These are phyloP conservation scores for Acrossocheilus wenchowensis DNA, from an alignment of 2,797 vertebrate species.

Conservation along the genomic window DNA sequence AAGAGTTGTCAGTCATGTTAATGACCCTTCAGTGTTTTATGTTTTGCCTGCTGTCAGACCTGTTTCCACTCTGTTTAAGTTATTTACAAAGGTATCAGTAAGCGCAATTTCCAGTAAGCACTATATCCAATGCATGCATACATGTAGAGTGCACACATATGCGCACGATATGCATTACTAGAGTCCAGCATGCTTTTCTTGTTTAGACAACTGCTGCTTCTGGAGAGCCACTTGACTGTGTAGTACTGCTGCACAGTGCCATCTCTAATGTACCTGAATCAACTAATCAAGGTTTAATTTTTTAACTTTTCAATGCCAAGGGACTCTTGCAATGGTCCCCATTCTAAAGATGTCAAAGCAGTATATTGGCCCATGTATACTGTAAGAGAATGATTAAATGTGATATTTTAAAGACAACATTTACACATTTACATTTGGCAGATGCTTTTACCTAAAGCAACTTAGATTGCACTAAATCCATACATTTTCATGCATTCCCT, in stretches of 20 bases:
- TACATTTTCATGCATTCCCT: neutral
- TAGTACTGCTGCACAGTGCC: neutral
- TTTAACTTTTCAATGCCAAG: no score
- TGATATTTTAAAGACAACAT: neutral
- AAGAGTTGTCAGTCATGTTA: neutral
- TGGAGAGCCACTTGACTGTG: neutral
- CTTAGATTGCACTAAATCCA: neutral
- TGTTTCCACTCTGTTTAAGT: neutral
- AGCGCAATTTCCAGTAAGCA: neutral
- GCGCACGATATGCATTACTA: neutral
- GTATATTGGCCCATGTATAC: neutral
- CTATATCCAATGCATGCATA: neutral
- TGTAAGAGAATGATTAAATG: neutral
- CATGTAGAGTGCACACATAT: neutral
- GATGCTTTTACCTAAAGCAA: neutral
- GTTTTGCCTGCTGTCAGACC: neutral
- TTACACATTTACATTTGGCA: neutral
- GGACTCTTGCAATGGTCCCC: neutral
- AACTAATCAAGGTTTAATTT: no score
- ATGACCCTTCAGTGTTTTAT: neutral
- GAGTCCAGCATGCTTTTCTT: neutral
- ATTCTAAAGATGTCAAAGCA: neutral
- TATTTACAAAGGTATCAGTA: neutral
- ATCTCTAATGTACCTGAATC: no score
- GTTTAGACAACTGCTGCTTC: neutral